Percentiles rank a stretch among this genome's conserved stretches.
phyloP scores from a whole-genome alignment of 2,797 vertebrate species.

The Dromococcyx pavoninus region DNA sequence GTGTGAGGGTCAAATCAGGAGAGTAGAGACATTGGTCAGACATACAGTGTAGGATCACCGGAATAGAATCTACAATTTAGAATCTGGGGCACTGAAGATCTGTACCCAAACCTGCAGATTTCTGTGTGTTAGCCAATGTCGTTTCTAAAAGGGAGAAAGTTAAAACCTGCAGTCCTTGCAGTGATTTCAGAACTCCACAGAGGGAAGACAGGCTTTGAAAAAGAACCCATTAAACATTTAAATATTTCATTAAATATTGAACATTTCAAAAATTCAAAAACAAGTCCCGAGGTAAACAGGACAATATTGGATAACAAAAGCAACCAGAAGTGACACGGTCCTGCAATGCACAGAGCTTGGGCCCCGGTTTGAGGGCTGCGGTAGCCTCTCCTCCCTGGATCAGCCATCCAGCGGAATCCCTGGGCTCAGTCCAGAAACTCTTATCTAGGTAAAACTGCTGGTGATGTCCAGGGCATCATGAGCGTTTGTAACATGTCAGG shows the following conservation, averaged over 20 bases:
- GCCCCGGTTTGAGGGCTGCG: not conserved
- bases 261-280: constrained; percentile 60
- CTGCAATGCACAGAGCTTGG: not conserved
- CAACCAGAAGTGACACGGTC: not conserved
- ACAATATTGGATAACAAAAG: constrained; percentile 68
- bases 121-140: not conserved
- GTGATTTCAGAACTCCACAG: not conserved
- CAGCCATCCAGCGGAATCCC: not conserved
- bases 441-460: not conserved
- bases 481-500: not conserved
- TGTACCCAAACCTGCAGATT: fast-evolving
- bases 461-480: not conserved
- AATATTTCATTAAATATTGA: constrained; percentile 75
- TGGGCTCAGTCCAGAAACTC: not conserved
- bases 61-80: not conserved
- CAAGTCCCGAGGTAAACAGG: constrained; percentile 66
- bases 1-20: not conserved
- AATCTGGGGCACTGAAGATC: not conserved
- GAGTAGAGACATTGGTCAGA: not conserved
- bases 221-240: constrained; percentile 71
- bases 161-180: not conserved
- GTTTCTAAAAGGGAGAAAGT: not conserved
- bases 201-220: constrained; percentile 32
- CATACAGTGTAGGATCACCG: fast-evolving
- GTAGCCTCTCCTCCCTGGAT: not conserved